Conservation (phyloP, 92 coral and sea anemone species). For the Blastomussa wellsi region DNA sequence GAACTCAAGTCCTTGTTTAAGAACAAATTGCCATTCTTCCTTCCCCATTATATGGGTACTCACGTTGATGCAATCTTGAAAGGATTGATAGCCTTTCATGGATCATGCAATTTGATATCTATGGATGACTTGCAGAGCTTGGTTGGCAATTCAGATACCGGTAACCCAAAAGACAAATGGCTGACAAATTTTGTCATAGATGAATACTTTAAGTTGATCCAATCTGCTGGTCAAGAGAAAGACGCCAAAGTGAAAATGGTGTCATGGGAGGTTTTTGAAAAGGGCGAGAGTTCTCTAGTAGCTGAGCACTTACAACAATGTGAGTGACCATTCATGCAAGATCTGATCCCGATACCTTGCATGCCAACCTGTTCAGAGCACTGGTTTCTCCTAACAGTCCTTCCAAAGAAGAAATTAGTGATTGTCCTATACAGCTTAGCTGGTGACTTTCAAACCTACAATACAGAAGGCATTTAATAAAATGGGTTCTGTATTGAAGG, state of each 20-base stretch:
- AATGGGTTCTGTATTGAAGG: no score
- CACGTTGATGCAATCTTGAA: background rate
- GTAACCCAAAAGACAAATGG: background rate
- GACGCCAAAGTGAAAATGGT: conserved; percentile 40
- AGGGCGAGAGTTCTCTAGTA: conserved; percentile 38
- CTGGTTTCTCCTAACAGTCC: conserved; percentile 61
- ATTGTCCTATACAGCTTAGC: conserved; percentile 58
- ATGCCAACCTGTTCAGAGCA: conserved; percentile 49
- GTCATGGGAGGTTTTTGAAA: conserved; percentile 59
- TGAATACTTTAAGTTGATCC: conserved; percentile 51
- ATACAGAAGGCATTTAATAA: no score
- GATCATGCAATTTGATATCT: background rate
- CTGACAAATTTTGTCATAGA: conserved; percentile 63
- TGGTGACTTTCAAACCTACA: conserved; percentile 58
- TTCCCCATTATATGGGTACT: conserved; percentile 2
- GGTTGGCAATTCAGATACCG: background rate
- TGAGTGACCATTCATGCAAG: conserved; percentile 34
- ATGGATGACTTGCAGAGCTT: conserved; percentile 2
- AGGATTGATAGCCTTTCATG: background rate
- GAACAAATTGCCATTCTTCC: background rate
- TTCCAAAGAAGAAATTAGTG: conserved; percentile 59
- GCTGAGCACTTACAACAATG: conserved; percentile 30
- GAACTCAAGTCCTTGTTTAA: background rate
- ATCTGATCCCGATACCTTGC: conserved; percentile 60
- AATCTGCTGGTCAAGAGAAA: conserved; percentile 40